A percentile compares a stretch with the other conserved stretches of the same genome.
These are phyloP conservation scores for Colaptes auratus DNA, from an alignment of 2,113 vertebrate genomes.

Conservation along the genomic window DNA sequence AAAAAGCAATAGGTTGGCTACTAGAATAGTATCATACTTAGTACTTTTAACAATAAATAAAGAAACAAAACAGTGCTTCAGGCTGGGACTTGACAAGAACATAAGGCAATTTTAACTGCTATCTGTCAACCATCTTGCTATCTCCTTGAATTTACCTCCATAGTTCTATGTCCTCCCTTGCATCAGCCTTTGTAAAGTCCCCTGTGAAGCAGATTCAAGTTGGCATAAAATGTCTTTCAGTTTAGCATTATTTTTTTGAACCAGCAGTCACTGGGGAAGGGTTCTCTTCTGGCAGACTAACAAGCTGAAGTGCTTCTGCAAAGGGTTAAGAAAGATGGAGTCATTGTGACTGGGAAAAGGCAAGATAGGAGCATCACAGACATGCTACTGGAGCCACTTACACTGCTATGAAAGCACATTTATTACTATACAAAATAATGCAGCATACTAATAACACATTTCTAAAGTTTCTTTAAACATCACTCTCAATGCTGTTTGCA, in stretches of 20 bases:
- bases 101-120: not conserved
- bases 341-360: not conserved
- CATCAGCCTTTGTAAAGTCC: not conserved
- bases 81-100: not conserved
- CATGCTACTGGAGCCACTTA: not conserved
- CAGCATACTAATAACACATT: conserved; percentile 6
- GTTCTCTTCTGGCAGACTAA: not conserved
- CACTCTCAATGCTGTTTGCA: not conserved
- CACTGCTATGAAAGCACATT: not conserved
- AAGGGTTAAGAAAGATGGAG: not conserved
- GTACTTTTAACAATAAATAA: conserved; percentile 20
- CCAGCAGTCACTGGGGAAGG: not conserved
- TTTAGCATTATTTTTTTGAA: not conserved
- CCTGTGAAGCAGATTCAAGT: not conserved
- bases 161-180: not conserved
- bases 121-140: not conserved
- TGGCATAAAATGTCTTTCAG: not conserved
- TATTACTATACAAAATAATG: conserved; percentile 13
- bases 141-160: not conserved
- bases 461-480: conserved; percentile 20
- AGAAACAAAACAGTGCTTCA: not conserved
- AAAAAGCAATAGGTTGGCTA: not conserved
- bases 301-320: not conserved
- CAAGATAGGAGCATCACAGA: not conserved
- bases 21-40: conserved; percentile 16